Evolutionary conservation across 2,888 invertebrate species (phyloP).

Genomic region (Sarcophaga carnaria): DNA sequence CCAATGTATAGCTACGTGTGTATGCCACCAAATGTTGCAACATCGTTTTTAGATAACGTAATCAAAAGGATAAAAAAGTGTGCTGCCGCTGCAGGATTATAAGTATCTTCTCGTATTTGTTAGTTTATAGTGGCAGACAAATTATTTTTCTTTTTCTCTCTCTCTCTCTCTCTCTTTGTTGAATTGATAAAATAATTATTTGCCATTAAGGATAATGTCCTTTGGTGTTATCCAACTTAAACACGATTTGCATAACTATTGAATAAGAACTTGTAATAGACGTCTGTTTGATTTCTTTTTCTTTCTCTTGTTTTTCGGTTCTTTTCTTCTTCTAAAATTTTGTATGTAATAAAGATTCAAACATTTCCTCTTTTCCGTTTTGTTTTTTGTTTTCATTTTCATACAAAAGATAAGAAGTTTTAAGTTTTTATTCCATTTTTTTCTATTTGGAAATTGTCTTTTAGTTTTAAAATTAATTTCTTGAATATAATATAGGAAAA

Average conservation of each 20-base stretch:
- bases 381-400: too few species aligned
- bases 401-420: too few species aligned
- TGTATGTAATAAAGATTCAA: too few species aligned
- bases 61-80: background rate
- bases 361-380: too few species aligned
- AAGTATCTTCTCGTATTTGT: constrained; percentile 38
- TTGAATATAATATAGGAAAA: too few species aligned
- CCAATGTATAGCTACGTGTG: background rate
- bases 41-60: background rate
- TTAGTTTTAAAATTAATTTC: too few species aligned
- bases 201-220: constrained; percentile 72
- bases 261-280: constrained; percentile 47
- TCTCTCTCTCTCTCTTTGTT: constrained; percentile 56
- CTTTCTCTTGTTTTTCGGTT: background rate
- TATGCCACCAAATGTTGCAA: constrained; percentile 48
- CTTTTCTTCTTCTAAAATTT: too few species aligned
- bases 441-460: too few species aligned
- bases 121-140: constrained; percentile 63
- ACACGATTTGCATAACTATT: constrained; percentile 66
- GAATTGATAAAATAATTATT: constrained; percentile 74
- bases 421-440: too few species aligned
- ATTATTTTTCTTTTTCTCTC: constrained; percentile 65
- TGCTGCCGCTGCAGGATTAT: background rate
- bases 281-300: background rate
- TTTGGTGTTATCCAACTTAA: constrained; percentile 69